Evolutionary conservation across 1,140 invertebrate species (phyloP), one percentile per base, ranked within the genome.

Genomic region (Epicauta chinensis): DNA sequence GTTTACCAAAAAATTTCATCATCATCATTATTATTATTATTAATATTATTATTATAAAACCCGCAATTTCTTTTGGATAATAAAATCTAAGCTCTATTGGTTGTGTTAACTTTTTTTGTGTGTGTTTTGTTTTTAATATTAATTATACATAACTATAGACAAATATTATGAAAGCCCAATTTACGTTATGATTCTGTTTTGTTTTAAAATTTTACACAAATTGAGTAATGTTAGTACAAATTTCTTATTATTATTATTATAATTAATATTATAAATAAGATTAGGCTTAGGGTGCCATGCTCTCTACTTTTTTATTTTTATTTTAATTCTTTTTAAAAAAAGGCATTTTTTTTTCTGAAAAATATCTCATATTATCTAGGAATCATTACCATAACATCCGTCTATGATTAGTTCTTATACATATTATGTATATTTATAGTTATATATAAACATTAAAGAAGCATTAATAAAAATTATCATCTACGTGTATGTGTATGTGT

Each of bases 301-400:
- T 9, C 16, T 40, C 45, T 48, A 57, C 32, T 57, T 62, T 62
- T 34, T 34, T n/a, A n/a, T n/a, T n/a, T n/a, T n/a, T n/a, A n/a
- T n/a, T n/a, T n/a, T n/a, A n/a, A n/a, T n/a, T n/a, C n/a, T n/a
- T 4, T 34, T 34, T 39, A 13, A 56, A 62, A 63, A 64, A 62
- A 61, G 56, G 51, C 56, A 62, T 62, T 62, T n/a, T n/a, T n/a
- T n/a, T n/a, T n/a, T n/a, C n/a, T 64, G 56, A 64, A 64, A 64
- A 64, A 64, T 64, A 64, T 62, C 16, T 56, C 51, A 36, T 44
- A 49, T 54, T 39, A 10, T 60, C 59, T 64, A 65, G 63, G 63
- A 65, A 59, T 61, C 59, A 57, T 53, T 59, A 63, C 56, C 59
- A 57, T 54, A 51, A 59, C 47, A 57, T 56, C 53, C 50, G 53